Evolutionary conservation across 2,888 invertebrate species (phyloP), one percentile per base, ranked within the genome.

Genomic region (Ophioninae sp.): DNA sequence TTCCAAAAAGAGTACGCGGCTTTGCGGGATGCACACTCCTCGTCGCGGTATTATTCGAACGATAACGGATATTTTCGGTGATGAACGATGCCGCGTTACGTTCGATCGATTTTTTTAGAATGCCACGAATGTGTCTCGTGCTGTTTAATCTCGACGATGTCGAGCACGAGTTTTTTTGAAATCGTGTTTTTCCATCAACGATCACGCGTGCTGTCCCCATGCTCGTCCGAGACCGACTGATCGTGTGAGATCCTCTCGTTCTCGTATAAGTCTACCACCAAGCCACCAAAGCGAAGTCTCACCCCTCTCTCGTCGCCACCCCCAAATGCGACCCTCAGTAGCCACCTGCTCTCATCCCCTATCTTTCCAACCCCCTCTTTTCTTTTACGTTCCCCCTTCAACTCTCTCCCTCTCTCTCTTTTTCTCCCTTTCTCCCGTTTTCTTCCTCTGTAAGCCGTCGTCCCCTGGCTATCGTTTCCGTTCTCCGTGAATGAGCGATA

Each of bases 191-290:
- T 41, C 17, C 56, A 56, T 74, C 59, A 30, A 61, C 64, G 67
- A 65, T 72, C 64, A 87, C 89, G 88, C 90, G 89, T 90, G 89
- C 88, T 87, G 81, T 87, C 84, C 85, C 86, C 91, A 90, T 90
- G 88, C 89, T 89, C 87, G 86, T 84, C 88, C 87, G 88, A 87
- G 83, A 88, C 87, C 89, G 88, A 91, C 91, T 90, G 86, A 67
- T 76, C 64, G 57, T 81, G 70, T 76, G 59, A 73, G 73, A 79
- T 61, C 64, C 61, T 65, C 68, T 39, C 30, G 61, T 57, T 59
- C 68, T 50, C 70, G 65, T 69, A 81, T 79, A 82, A 84, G 69
- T 75, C 76, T 67, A 61, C 67, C 77, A 41, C 72, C 79, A 67
- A 39, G 50, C 72, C 44, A 61, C 23, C 83, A 37, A 76, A 56